Percentiles rank a stretch among this genome's conserved stretches.
These are phyloP conservation scores for Chloebia gouldiae DNA, from an alignment of 2,113 vertebrate species.

Conservation along the genomic window DNA sequence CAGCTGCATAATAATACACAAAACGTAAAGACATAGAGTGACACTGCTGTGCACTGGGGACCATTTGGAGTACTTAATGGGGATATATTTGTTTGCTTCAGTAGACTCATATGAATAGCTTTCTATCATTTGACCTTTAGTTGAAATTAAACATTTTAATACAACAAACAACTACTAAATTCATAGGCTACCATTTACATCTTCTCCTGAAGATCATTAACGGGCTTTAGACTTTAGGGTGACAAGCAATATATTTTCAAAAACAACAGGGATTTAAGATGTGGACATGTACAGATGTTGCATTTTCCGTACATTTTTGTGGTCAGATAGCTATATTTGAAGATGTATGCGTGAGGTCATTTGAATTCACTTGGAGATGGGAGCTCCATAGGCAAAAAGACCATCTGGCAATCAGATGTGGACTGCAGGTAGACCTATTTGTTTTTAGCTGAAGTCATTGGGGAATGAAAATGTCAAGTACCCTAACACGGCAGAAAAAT, in stretches of 20 bases:
- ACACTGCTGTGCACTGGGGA: slow-evolving; percentile 9
- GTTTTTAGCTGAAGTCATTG: slow-evolving; percentile 31
- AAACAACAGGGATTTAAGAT: slow-evolving; percentile 64
- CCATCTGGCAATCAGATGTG: slow-evolving; percentile 74
- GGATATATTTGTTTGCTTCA: slow-evolving; percentile 56
- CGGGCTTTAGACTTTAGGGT: slow-evolving; percentile 27
- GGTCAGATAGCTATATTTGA: slow-evolving; percentile 71
- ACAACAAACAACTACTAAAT: slow-evolving; percentile 41
- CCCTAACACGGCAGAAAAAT: slow-evolving; percentile 60
- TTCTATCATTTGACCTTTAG: slow-evolving; percentile 38
- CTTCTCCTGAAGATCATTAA: slow-evolving; percentile 48
- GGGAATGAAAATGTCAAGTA: slow-evolving; percentile 72
- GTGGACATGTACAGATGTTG: slow-evolving; percentile 64
- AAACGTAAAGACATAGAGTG: not conserved
- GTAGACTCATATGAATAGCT: slow-evolving; percentile 49
- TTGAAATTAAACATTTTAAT: slow-evolving; percentile 57
- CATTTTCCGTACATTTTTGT: slow-evolving; percentile 57
- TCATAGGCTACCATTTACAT: slow-evolving; percentile 51
- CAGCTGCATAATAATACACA: not conserved
- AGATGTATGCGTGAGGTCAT: slow-evolving; percentile 73
- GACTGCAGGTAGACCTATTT: slow-evolving; percentile 67
- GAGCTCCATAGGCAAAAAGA: slow-evolving; percentile 29
- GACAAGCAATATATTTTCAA: slow-evolving; percentile 67
- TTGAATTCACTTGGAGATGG: slow-evolving; percentile 58
- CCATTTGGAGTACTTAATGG: slow-evolving; percentile 43